These are phyloP conservation scores for Conomelus anceps DNA, from an alignment of 2,888 invertebrate species.

Conservation along the genomic window DNA sequence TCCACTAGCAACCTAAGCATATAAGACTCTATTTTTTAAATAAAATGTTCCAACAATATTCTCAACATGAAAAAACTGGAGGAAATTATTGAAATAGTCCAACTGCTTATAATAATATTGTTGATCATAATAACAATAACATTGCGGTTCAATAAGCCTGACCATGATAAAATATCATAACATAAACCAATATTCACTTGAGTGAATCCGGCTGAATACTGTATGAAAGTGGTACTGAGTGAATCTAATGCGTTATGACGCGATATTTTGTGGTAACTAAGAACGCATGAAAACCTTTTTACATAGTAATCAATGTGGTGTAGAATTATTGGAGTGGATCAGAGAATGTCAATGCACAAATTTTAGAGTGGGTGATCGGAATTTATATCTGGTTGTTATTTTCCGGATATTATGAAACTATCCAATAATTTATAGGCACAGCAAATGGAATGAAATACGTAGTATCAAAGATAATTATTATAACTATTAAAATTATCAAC, in stretches of 20 bases:
- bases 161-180: background rate
- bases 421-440: background rate
- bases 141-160: background rate
- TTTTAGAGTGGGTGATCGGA: background rate
- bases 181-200: background rate
- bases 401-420: background rate
- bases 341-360: background rate
- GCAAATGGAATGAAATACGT: too few relatives aligned
- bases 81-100: background rate
- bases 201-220: too few relatives aligned
- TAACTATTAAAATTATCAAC: too few relatives aligned
- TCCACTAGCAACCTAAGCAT: too few relatives aligned
- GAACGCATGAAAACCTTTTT: background rate
- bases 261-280: background rate
- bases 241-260: background rate
- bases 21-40: too few relatives aligned
- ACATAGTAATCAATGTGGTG: background rate
- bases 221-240: too few relatives aligned
- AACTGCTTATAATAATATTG: background rate
- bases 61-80: background rate
- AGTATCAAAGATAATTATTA: too few relatives aligned
- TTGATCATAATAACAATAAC: background rate
- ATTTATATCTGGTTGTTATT: background rate
- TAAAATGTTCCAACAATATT: too few relatives aligned
- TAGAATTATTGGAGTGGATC: background rate